These are phyloP conservation scores for Allygus modestus DNA, from an alignment of 2,888 invertebrate species.

Conservation along the genomic window DNA sequence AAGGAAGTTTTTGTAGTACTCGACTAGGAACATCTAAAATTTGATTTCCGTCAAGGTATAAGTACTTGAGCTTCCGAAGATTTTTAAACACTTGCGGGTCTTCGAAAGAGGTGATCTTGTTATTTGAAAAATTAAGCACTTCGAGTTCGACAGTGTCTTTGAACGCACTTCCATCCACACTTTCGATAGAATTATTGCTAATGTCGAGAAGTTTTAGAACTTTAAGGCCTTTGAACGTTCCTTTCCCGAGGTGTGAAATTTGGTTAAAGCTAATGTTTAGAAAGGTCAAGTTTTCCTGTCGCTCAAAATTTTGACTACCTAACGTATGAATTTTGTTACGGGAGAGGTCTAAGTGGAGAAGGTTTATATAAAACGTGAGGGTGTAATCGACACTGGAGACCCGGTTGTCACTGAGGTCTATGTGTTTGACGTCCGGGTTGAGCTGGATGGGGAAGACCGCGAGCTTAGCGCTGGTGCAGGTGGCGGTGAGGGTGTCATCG, in stretches of 20 bases:
- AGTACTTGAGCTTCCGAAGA: constrained; percentile 82
- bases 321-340: constrained; percentile 88
- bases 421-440: constrained; percentile 90
- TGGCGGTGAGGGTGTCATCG: constrained; percentile 85
- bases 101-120: constrained; percentile 85
- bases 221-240: constrained; percentile 85
- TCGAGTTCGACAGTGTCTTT: constrained; percentile 85
- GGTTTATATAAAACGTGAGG: constrained; percentile 87
- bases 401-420: constrained; percentile 90
- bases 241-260: constrained; percentile 84
- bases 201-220: constrained; percentile 84
- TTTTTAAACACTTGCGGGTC: constrained; percentile 84
- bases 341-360: constrained; percentile 89
- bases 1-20: constrained; percentile 78
- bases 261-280: constrained; percentile 88
- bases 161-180: constrained; percentile 80
- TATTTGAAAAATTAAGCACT: constrained; percentile 86
- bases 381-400: constrained; percentile 88
- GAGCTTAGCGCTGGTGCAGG: constrained; percentile 87
- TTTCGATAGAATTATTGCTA: constrained; percentile 86
- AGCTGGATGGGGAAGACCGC: constrained; percentile 93
- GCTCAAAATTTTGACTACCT: constrained; percentile 89
- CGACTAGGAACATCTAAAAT: constrained; percentile 86
- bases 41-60: constrained; percentile 88
- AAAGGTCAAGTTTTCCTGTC: constrained; percentile 84